Conservation (phyloP, 2,797 vertebrate species). For the Chlorospingus flavigularis region DNA sequence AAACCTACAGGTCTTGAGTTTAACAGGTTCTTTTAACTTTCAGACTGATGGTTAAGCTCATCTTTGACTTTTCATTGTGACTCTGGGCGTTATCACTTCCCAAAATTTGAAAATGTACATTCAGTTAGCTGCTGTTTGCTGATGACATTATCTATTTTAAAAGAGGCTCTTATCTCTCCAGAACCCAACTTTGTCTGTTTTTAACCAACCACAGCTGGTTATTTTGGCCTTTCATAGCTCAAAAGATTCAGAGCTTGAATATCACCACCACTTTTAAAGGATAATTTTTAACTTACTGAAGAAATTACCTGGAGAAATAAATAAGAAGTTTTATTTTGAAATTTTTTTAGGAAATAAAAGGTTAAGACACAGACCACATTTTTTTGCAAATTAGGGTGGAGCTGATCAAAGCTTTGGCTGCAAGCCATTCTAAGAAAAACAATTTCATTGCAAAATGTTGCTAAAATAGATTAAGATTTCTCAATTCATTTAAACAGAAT, state of each 20-base stretch:
- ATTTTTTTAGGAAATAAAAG: neutral
- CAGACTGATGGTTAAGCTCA: neutral
- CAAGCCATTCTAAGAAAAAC: neutral
- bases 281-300: neutral
- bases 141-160: neutral
- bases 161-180: neutral
- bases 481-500: neutral
- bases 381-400: neutral
- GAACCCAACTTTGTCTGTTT: neutral
- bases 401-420: neutral
- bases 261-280: neutral
- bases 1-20: neutral
- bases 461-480: neutral
- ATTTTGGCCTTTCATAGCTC: neutral
- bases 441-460: neutral
- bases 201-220: neutral
- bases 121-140: neutral
- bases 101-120: neutral
- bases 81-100: neutral
- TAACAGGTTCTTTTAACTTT: neutral
- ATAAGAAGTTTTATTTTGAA: neutral
- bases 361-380: neutral
- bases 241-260: neutral
- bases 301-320: neutral
- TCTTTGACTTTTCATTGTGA: neutral